Conservation (phyloP, 2,797 vertebrate genomes). For the Anguilla marmorata region DNA sequence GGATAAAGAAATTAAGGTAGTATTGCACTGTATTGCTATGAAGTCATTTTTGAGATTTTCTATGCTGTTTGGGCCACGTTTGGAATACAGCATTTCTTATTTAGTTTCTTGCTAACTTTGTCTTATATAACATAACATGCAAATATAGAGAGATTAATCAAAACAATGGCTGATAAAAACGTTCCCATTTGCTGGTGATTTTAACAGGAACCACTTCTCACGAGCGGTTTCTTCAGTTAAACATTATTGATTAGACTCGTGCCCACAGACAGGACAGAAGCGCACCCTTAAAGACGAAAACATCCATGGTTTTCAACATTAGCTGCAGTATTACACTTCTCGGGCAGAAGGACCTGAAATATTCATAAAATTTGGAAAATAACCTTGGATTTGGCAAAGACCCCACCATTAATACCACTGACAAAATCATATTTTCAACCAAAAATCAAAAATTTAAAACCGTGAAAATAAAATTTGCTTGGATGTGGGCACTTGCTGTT, state of each 20-base stretch:
- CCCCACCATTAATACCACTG: neutral
- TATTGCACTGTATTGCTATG: slow-evolving; percentile 47
- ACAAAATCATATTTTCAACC: neutral
- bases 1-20: slow-evolving; percentile 24
- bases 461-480: neutral
- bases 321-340: neutral
- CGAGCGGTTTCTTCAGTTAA: neutral
- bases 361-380: slow-evolving; percentile 24
- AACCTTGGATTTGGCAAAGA: slow-evolving; percentile 31
- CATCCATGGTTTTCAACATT: neutral
- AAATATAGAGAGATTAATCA: neutral
- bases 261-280: neutral
- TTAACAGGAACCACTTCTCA: neutral
- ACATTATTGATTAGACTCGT: neutral
- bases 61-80: neutral
- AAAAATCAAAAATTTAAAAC: neutral
- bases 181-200: slow-evolving; percentile 18
- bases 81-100: neutral
- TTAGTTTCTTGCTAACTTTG: neutral
- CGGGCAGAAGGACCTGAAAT: neutral
- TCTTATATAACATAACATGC: neutral
- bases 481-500: neutral
- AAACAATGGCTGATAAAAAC: slow-evolving; percentile 1
- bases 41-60: neutral
- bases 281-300: neutral